Evolutionary conservation across 2,888 invertebrate genomes (phyloP).

Genomic region (Xestia sexstrigata): DNA sequence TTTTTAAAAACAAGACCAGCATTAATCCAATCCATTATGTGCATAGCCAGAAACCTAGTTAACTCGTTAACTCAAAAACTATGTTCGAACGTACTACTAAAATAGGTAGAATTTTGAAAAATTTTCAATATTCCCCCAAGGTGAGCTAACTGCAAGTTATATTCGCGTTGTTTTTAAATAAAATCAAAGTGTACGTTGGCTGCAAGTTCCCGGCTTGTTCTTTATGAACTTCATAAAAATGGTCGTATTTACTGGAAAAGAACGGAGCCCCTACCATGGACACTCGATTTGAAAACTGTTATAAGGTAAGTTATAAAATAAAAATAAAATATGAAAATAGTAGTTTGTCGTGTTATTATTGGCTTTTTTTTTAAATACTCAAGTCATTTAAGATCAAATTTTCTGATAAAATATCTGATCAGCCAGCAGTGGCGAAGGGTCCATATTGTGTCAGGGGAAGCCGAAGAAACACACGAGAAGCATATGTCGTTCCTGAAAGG

Average conservation of each 20-base stretch:
- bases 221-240: slow-evolving; percentile 77
- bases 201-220: slow-evolving; percentile 66
- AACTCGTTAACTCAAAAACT: slow-evolving; percentile 25
- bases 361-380: no score
- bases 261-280: slow-evolving; percentile 38
- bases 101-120: slow-evolving; percentile 52
- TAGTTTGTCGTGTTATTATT: no score
- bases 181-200: slow-evolving; percentile 74
- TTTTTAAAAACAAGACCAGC: neutral
- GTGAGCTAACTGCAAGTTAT: slow-evolving; percentile 71
- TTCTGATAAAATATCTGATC: no score
- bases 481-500: no score
- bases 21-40: no score
- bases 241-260: slow-evolving; percentile 65
- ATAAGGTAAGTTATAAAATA: neutral
- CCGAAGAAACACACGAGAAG: no score
- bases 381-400: no score
- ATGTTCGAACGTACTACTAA: slow-evolving; percentile 29
- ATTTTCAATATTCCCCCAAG: slow-evolving; percentile 71
- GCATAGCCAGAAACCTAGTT: neutral
- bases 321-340: no score
- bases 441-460: no score
- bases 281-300: slow-evolving; percentile 13
- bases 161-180: slow-evolving; percentile 74
- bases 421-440: no score